These are phyloP conservation scores for Semaprochilodus insignis DNA, from an alignment of 2,797 vertebrate species.

Conservation along the genomic window DNA sequence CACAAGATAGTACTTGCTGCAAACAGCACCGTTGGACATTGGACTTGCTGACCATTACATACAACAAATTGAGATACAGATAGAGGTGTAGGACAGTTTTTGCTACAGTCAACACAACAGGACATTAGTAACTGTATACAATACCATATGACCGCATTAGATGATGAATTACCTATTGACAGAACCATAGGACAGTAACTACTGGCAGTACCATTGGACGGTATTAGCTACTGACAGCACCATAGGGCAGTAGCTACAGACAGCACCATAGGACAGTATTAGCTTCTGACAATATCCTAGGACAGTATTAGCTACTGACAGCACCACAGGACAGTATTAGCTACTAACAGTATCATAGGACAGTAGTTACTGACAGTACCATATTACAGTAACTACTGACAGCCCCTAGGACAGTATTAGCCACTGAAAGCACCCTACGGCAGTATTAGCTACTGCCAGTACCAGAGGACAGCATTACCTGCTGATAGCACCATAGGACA, in stretches of 20 bases:
- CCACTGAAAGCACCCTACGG: neutral
- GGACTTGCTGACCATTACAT: too few relatives aligned
- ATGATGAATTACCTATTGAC: too few relatives aligned
- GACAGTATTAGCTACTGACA: neutral
- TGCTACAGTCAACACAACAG: too few relatives aligned
- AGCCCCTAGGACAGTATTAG: neutral
- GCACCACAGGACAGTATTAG: neutral
- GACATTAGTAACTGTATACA: too few relatives aligned
- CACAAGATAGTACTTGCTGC: neutral
- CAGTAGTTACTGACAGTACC: neutral
- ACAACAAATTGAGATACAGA: too few relatives aligned
- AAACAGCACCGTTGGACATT: neutral
- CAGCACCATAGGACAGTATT: neutral
- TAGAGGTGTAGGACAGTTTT: too few relatives aligned
- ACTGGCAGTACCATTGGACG: neutral
- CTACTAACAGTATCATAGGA: too few relatives aligned
- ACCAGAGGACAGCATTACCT: neutral
- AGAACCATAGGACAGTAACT: too few relatives aligned
- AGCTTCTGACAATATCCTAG: neutral
- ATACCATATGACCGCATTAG: too few relatives aligned
- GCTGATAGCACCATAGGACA: neutral
- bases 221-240: neutral
- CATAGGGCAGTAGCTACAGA: neutral
- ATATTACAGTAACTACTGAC: neutral
- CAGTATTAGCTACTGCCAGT: neutral